Conservation (phyloP, 2,888 invertebrate genomes). For the Hirudinaria manillensis region DNA sequence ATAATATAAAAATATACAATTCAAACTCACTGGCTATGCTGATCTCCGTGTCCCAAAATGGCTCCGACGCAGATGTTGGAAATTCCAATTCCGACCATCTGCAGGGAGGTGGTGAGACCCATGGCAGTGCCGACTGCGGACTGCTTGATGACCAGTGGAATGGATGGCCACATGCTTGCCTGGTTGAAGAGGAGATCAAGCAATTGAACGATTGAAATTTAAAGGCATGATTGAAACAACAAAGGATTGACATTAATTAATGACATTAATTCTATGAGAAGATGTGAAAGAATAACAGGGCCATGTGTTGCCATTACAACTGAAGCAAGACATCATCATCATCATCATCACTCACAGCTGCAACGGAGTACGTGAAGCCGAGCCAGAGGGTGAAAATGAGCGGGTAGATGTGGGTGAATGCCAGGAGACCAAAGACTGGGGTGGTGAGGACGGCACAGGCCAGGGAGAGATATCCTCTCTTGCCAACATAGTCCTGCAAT, state of each 20-base stretch:
- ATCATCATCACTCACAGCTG: slow-evolving; percentile 49
- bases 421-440: slow-evolving; percentile 53
- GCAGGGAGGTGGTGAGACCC: slow-evolving; percentile 54
- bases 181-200: slow-evolving; percentile 38
- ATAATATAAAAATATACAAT: no score
- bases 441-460: slow-evolving; percentile 50
- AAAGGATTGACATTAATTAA: no score
- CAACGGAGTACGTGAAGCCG: slow-evolving; percentile 54
- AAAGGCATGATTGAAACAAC: no score
- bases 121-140: slow-evolving; percentile 54
- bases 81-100: slow-evolving; percentile 55
- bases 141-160: slow-evolving; percentile 52
- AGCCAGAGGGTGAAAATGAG: slow-evolving; percentile 53
- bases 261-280: no score
- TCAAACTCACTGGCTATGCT: slow-evolving; percentile 6
- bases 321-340: slow-evolving; percentile 39
- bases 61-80: slow-evolving; percentile 53
- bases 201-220: background rate
- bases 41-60: slow-evolving; percentile 46
- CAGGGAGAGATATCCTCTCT: slow-evolving; percentile 50
- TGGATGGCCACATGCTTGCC: slow-evolving; percentile 55
- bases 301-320: no score
- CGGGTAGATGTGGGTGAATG: slow-evolving; percentile 51
- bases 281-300: no score
- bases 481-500: slow-evolving; percentile 53